A percentile compares a stretch with the other conserved stretches of the same genome.
phyloP scores from a whole-genome alignment of 2,888 invertebrate genomes.

The Lycia hirtaria region DNA sequence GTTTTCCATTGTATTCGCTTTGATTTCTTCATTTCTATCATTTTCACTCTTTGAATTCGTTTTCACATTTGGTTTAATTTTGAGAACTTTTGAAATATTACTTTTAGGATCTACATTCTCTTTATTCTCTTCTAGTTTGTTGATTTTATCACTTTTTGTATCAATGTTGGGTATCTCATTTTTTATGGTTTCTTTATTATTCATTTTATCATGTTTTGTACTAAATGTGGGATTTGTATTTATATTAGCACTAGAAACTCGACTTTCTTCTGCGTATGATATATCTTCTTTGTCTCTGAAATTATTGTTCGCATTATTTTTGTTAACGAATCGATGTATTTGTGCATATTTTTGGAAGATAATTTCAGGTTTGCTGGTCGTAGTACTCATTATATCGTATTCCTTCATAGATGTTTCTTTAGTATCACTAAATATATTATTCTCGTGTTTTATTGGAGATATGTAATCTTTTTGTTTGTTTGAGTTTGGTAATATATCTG shows the following conservation, averaged over 20 bases:
- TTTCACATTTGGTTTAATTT: not conserved
- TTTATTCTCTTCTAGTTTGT: constrained; percentile 9
- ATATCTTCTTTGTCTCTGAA: not conserved
- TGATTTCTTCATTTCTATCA: constrained; percentile 32
- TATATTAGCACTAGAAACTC: not conserved
- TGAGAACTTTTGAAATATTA: constrained; percentile 1
- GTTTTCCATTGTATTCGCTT: constrained; percentile 59
- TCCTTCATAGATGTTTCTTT: constrained; percentile 9
- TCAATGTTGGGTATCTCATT: constrained; percentile 11
- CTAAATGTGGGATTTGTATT: not conserved
- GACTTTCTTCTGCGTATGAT: not conserved
- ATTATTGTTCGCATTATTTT: not conserved
- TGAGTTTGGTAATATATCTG: constrained; percentile 26
- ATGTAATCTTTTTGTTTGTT: constrained; percentile 5
- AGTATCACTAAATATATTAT: constrained; percentile 10
- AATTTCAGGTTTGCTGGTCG: constrained; percentile 1
- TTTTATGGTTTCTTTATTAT: constrained; percentile 2
- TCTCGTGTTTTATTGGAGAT: constrained; percentile 3
- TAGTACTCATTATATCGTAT: constrained; percentile 1
- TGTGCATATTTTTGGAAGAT: constrained; percentile 3
- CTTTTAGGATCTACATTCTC: constrained; percentile 18
- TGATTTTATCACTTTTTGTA: constrained; percentile 20
- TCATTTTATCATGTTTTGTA: not conserved
- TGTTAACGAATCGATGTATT: not conserved
- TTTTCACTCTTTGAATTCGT: constrained; percentile 18